These are phyloP conservation scores for Butorides virescens DNA, from an alignment of 2,113 vertebrate genomes.

Conservation along the genomic window DNA sequence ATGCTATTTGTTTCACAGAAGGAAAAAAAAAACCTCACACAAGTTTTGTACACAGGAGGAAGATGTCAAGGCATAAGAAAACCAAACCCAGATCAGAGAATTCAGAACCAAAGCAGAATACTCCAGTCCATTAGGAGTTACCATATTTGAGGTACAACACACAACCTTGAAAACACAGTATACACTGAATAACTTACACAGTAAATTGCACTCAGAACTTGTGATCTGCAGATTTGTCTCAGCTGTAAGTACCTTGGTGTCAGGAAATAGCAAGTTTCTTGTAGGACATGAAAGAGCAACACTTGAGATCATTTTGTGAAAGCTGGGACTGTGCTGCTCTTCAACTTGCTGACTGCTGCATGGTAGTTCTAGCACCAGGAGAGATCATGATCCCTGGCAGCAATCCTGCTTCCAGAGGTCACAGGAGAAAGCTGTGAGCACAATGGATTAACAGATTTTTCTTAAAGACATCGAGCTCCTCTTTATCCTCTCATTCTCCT, in stretches of 20 bases:
- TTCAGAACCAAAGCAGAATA: background rate
- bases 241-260: background rate
- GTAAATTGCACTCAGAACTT: background rate
- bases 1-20: background rate
- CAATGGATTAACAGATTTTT: background rate
- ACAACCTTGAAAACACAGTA: background rate
- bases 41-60: background rate
- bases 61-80: background rate
- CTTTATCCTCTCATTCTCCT: background rate
- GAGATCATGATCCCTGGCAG: background rate
- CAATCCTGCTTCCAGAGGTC: background rate
- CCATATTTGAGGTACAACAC: background rate
- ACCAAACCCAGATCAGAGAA: background rate
- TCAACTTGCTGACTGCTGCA: background rate
- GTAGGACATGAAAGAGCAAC: background rate
- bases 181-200: background rate
- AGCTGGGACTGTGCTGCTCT: background rate
- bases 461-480: background rate
- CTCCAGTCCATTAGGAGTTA: background rate
- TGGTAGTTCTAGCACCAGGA: background rate
- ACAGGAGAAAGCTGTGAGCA: background rate
- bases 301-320: background rate
- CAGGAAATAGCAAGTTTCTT: background rate
- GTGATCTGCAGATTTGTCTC: background rate
- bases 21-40: background rate